These are phyloP conservation scores for Solenopsis invicta DNA, from an alignment of 1,140 invertebrate species.

Conservation along the genomic window DNA sequence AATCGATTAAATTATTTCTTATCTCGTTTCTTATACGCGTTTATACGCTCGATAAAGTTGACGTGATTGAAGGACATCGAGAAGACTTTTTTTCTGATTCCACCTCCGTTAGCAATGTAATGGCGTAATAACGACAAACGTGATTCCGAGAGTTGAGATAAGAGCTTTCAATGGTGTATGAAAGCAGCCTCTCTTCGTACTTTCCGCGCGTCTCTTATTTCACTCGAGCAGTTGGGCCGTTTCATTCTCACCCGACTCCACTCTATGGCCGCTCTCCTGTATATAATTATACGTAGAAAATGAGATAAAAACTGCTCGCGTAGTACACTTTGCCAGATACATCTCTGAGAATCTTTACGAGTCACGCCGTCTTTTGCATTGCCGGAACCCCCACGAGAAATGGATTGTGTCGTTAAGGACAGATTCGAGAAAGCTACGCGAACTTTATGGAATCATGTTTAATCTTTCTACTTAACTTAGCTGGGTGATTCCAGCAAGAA, in stretches of 20 bases:
- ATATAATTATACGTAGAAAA: slow-evolving; percentile 34
- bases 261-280: slow-evolving; percentile 14
- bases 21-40: neutral
- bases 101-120: slow-evolving; percentile 15
- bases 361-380: slow-evolving; percentile 8
- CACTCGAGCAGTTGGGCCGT: neutral
- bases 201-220: slow-evolving; percentile 53
- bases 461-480: slow-evolving; percentile 12
- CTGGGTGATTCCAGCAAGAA: neutral
- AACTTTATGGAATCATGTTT: slow-evolving; percentile 30
- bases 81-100: slow-evolving; percentile 40
- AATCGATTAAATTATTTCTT: neutral
- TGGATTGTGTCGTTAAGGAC: neutral
- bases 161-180: slow-evolving; percentile 49
- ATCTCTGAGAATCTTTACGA: neutral
- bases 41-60: neutral
- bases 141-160: slow-evolving; percentile 51
- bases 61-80: neutral
- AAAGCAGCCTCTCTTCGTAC: slow-evolving; percentile 41
- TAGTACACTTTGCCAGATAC: neutral
- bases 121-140: slow-evolving; percentile 60
- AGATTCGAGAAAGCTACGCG: neutral
- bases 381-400: neutral
- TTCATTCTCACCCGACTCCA: slow-evolving; percentile 28
- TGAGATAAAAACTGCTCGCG: neutral